phyloP scores from a whole-genome alignment of 2,113 vertebrate species.

The Brevimyrus niger region DNA sequence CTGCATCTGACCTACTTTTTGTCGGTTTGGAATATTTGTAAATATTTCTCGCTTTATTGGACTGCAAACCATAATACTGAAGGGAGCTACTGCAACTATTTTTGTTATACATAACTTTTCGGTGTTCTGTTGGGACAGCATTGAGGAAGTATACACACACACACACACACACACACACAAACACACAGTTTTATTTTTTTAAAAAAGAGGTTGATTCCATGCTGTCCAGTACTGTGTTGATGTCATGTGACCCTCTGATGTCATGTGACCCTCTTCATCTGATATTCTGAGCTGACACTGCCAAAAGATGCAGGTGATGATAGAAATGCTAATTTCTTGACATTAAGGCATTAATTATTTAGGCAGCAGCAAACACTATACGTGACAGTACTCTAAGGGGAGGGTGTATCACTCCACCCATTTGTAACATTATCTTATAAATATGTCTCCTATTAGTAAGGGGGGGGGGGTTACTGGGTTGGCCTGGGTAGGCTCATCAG shows the following conservation, averaged over 20 bases:
- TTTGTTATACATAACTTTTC: not conserved
- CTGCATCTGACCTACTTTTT: not conserved
- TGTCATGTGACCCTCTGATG: not conserved
- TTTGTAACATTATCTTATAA: constrained; percentile 5
- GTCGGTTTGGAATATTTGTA: not conserved
- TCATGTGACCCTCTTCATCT: not conserved
- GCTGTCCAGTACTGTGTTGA: not conserved
- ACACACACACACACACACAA: not conserved
- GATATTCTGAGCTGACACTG: not conserved
- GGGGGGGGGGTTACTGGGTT: not conserved
- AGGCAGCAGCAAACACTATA: not conserved
- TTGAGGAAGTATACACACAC: not conserved
- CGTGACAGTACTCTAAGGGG: not conserved
- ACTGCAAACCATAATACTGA: not conserved
- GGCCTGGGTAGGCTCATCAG: not conserved
- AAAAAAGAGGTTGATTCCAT: not conserved
- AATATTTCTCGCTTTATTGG: not conserved
- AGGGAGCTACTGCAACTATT: not conserved
- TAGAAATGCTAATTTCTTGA: constrained; percentile 8
- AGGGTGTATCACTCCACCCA: not conserved
- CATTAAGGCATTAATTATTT: constrained; percentile 7
- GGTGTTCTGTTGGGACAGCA: not conserved
- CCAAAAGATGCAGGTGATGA: not conserved
- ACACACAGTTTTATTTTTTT: not conserved
- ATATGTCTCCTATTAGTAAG: not conserved